Base-by-base conservation (phyloP, 1,140 invertebrate genomes). In the Metopolophium dirhodum region DNA sequence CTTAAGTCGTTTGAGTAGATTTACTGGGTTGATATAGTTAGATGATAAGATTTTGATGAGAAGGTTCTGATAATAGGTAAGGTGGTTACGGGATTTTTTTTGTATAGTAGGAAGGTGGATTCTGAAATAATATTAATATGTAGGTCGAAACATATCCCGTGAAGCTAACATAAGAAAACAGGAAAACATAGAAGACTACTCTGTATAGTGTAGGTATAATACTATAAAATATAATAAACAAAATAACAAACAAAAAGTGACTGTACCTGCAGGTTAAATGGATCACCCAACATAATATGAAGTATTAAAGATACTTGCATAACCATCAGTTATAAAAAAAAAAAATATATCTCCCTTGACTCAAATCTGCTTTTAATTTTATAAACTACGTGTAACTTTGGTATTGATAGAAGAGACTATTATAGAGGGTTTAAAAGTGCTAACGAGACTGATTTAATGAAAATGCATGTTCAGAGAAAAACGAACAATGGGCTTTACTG, bases 361-460 rank as follows among this genome's bases (percentile, higher is more conserved):
- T 77, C n/a, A n/a, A n/a, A 77, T 77, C 61, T 77, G 61, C 61
- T 77, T 77, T 77, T 77, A 77, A 77, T 77, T 77, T 77, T 77
- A 77, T 77, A 77, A 77, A 77, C 61, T 77, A 77, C 61, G 61
- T 77, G 30, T 77, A 77, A 77, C 61, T n/a, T 87, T 87, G 26
- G 47, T 51, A 51, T 51, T 88, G 30, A n/a, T 49, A 51, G 47
- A 88, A 35, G 47, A 51, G 30, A 88, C 86, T 88, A 54, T 89
- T 89, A 37, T 37, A 37, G n/a, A 54, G 87, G 87, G n/a, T 35
- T 35, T 54, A 89, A 89, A 54, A 54, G 47, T 89, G 87, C 87
- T 89, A 54, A 89, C 87, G n/a, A 54, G 49, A 89, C 87, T 54
- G 87, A 89, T 89, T 89, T 89, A 89, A 89, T 89, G 87, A 89